Evolutionary conservation across 2,797 vertebrate genomes (phyloP).

Genomic region (Hydrocynus forskahlii): DNA sequence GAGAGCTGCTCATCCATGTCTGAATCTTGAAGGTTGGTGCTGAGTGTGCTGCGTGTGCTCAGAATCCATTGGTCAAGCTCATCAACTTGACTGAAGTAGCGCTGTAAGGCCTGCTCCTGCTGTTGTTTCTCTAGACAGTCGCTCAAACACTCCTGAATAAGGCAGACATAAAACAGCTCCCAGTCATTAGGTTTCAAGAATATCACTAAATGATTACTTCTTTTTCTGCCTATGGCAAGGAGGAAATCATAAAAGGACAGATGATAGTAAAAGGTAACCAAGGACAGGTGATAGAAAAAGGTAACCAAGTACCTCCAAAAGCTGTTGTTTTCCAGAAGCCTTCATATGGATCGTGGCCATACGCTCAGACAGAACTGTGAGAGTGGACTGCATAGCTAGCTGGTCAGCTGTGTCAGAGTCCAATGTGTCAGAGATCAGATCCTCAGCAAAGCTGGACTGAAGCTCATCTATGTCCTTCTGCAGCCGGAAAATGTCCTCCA

Average conservation of each 20-base stretch:
- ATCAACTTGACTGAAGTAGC: constrained; percentile 89
- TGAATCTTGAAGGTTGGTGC: constrained; percentile 80
- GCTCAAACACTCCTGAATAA: constrained; percentile 86
- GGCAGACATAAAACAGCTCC: constrained; percentile 21
- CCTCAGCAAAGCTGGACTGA: constrained; percentile 87
- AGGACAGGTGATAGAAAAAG: too few relatives aligned
- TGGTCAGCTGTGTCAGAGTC: constrained; percentile 87
- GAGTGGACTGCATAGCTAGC: constrained; percentile 90
- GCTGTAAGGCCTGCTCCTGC: constrained; percentile 91
- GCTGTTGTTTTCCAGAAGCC: constrained; percentile 91
- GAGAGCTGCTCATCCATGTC: constrained; percentile 94
- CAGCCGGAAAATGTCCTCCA: constrained; percentile 94
- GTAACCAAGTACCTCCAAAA: constrained; percentile 84
- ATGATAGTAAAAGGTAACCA: too few relatives aligned
- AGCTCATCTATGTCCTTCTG: constrained; percentile 93
- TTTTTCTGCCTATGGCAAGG: background rate
- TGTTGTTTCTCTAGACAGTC: constrained; percentile 94
- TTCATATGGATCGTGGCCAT: constrained; percentile 99
- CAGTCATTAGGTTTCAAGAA: background rate
- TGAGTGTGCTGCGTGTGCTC: constrained; percentile 82
- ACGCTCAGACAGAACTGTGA: constrained; percentile 90
- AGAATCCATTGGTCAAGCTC: constrained; percentile 94
- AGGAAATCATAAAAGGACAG: too few relatives aligned
- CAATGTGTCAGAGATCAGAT: constrained; percentile 78
- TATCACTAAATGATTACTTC: background rate